A percentile compares a stretch with the other conserved stretches of the same genome.
phyloP scores from a whole-genome alignment of 2,797 vertebrate genomes.

The Poeciliopsis paucimaculata region DNA sequence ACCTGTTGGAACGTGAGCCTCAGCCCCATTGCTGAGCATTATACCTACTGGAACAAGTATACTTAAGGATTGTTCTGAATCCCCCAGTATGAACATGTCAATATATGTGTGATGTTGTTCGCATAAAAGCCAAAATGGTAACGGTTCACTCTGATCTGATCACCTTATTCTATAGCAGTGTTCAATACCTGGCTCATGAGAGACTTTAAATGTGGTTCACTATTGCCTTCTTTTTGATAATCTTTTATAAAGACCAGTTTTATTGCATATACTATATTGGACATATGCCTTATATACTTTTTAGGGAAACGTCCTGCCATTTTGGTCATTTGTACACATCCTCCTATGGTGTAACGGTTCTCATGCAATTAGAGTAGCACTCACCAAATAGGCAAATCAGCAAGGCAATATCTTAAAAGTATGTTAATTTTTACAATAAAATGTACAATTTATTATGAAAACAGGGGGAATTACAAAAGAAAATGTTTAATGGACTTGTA shows the following conservation, averaged over 20 bases:
- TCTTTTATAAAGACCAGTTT: neutral
- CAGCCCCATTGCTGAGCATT: neutral
- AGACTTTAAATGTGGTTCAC: neutral
- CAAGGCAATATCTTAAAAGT: neutral
- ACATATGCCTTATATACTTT: neutral
- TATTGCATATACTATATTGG: neutral
- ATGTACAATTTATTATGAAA: neutral
- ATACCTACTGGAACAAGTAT: neutral
- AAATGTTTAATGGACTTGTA: neutral
- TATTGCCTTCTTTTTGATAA: neutral
- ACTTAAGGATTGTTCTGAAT: neutral
- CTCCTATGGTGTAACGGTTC: neutral
- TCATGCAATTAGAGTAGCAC: neutral
- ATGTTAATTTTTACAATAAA: slow-evolving; percentile 12
- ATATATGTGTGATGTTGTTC: neutral
- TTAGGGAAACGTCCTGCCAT: neutral
- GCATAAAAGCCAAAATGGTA: neutral
- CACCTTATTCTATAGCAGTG: neutral
- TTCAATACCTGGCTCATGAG: neutral
- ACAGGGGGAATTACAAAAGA: neutral
- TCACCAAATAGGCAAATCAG: neutral
- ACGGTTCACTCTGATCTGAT: neutral
- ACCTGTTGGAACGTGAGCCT: neutral
- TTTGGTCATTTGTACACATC: neutral
- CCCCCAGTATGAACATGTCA: neutral